These are phyloP conservation scores for Furcifer pardalis DNA, from an alignment of 2,797 vertebrate genomes.

Conservation along the genomic window DNA sequence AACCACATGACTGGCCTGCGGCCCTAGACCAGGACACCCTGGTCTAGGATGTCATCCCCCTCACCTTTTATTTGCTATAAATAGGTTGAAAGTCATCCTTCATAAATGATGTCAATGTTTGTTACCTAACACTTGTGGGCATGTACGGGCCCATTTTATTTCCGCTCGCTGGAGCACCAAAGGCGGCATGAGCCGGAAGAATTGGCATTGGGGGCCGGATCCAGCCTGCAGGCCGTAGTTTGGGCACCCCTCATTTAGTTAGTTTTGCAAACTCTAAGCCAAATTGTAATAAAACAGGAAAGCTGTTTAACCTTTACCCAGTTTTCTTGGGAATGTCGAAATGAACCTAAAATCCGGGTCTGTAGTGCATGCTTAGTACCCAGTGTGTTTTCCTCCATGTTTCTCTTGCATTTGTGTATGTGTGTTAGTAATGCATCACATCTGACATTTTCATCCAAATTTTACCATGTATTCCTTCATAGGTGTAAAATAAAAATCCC, in stretches of 20 bases:
- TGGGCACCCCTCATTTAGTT: too few species aligned
- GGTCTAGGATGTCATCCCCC: too few species aligned
- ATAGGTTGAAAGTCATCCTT: background rate
- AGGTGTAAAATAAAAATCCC: too few species aligned
- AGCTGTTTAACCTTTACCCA: background rate
- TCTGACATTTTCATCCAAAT: background rate
- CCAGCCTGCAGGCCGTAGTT: too few species aligned
- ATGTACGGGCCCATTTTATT: too few species aligned
- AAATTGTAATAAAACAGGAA: background rate
- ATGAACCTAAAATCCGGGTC: background rate
- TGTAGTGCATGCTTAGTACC: background rate
- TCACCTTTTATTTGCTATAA: background rate
- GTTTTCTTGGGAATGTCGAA: background rate
- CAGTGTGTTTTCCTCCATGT: constrained; percentile 1
- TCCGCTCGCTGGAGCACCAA: too few species aligned
- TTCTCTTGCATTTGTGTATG: background rate
- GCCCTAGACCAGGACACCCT: too few species aligned
- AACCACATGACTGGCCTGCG: too few species aligned
- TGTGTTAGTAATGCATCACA: background rate
- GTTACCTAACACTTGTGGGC: background rate
- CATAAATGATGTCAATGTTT: background rate
- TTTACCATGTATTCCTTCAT: background rate
- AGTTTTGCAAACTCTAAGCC: background rate
- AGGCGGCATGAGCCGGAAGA: too few species aligned
- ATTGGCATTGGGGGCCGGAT: too few species aligned